Percentiles rank a stretch among this genome's conserved stretches.
These are phyloP conservation scores for Hesperophylax magnus DNA, from an alignment of 1,140 invertebrate genomes.

Conservation along the genomic window DNA sequence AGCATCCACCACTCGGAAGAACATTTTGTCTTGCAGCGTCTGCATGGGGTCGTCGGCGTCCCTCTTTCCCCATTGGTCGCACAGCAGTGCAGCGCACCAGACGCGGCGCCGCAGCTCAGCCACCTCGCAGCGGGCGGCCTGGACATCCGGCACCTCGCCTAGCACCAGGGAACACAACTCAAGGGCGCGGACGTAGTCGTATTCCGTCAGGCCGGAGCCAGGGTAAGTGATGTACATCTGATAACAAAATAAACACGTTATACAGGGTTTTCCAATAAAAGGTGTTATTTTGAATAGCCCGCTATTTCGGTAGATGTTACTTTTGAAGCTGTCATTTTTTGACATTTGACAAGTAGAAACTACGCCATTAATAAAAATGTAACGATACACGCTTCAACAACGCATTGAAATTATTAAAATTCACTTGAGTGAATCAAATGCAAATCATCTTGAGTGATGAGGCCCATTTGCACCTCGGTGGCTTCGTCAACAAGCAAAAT, in stretches of 20 bases:
- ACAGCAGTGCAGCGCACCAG: slow-evolving; percentile 82
- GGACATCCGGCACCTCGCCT: slow-evolving; percentile 59
- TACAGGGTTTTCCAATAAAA: not conserved
- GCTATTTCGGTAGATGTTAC: too few relatives aligned
- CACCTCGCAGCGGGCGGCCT: slow-evolving; percentile 9
- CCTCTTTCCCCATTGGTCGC: slow-evolving; percentile 77
- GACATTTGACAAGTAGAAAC: too few relatives aligned
- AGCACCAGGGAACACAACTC: slow-evolving; percentile 64
- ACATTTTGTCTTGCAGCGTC: slow-evolving; percentile 78
- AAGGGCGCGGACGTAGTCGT: slow-evolving; percentile 66
- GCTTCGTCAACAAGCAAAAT: too few relatives aligned
- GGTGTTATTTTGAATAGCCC: too few relatives aligned
- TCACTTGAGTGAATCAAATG: too few relatives aligned
- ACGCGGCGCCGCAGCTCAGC: slow-evolving; percentile 67
- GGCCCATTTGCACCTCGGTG: too few relatives aligned
- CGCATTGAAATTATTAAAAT: too few relatives aligned
- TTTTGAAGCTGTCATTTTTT: too few relatives aligned
- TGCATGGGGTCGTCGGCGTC: slow-evolving; percentile 74
- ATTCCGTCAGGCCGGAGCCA: slow-evolving; percentile 62
- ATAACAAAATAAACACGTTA: not conserved
- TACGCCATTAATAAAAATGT: too few relatives aligned
- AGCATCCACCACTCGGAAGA: slow-evolving; percentile 85
- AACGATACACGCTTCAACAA: too few relatives aligned
- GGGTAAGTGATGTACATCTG: slow-evolving; percentile 66
- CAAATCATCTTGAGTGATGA: too few relatives aligned